These are phyloP conservation scores for Dicrurus megarhynchus DNA, from an alignment of 2,113 vertebrate species.

Conservation along the genomic window DNA sequence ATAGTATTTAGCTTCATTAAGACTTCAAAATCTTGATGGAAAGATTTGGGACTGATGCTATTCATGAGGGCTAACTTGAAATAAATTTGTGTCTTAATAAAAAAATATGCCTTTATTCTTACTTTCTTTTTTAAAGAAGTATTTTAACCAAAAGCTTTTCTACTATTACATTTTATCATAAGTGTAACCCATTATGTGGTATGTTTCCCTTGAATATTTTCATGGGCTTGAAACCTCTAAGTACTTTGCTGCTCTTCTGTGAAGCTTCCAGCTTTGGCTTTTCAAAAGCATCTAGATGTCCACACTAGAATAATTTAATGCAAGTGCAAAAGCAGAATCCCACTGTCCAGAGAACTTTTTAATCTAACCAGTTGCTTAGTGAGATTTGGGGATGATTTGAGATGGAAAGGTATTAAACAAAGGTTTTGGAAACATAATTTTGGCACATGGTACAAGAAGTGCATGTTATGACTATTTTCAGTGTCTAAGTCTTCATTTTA, in stretches of 20 bases:
- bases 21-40: not conserved
- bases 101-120: not conserved
- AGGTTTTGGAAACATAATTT: not conserved
- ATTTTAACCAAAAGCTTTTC: not conserved
- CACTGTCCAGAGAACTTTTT: not conserved
- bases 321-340: not conserved
- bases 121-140: not conserved
- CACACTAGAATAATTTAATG: not conserved
- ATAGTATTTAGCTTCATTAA: not conserved
- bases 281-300: not conserved
- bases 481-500: not conserved
- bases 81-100: not conserved
- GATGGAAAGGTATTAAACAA: not conserved
- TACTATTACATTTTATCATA: not conserved
- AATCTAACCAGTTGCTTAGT: not conserved
- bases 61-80: not conserved
- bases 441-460: not conserved
- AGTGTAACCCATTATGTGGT: not conserved
- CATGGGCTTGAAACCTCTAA: not conserved
- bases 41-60: not conserved
- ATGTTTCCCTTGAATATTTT: not conserved
- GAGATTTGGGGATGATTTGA: not conserved
- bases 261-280: not conserved
- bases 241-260: not conserved
- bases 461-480: not conserved